Conservation (phyloP, 2,888 invertebrate species). For the Itoplectis maculator region DNA sequence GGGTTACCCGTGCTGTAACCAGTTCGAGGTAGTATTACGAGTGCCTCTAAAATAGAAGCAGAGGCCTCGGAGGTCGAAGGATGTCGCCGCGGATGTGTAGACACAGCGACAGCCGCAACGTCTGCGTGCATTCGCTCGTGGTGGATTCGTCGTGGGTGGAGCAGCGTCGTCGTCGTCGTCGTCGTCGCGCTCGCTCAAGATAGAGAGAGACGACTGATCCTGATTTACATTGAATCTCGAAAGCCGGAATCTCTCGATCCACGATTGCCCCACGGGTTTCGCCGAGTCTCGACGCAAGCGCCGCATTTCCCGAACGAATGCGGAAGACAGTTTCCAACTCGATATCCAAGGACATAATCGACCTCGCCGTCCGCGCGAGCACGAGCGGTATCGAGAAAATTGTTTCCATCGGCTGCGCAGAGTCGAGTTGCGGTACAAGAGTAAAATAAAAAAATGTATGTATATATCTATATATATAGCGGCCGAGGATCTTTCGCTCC, state of each 20-base stretch:
- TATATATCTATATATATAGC: no score
- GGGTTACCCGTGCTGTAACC: conserved; percentile 38
- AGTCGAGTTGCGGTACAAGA: conserved; percentile 15
- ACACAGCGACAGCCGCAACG: no score
- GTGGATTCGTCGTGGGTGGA: neutral
- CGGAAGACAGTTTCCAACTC: conserved; percentile 30
- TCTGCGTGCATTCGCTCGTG: neutral
- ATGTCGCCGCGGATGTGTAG: neutral
- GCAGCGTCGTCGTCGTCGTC: neutral
- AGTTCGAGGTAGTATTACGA: conserved; percentile 60
- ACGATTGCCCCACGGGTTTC: neutral
- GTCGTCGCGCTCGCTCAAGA: no score
- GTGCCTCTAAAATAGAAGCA: conserved; percentile 50
- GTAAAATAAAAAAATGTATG: no score
- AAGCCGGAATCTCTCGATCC: neutral
- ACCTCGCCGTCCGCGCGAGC: no score
- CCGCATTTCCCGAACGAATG: neutral
- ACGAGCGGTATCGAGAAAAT: conserved; percentile 40
- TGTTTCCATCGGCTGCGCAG: conserved; percentile 46
- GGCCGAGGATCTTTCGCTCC: conserved; percentile 4
- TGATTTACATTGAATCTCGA: conserved; percentile 34
- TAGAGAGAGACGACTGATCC: neutral
- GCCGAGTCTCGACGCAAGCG: conserved; percentile 3
- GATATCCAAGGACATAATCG: conserved; percentile 22
- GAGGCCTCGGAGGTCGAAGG: conserved; percentile 17